phyloP scores from a whole-genome alignment of 92 coral and sea anemone species.

The Isaurus tuberculatus region DNA sequence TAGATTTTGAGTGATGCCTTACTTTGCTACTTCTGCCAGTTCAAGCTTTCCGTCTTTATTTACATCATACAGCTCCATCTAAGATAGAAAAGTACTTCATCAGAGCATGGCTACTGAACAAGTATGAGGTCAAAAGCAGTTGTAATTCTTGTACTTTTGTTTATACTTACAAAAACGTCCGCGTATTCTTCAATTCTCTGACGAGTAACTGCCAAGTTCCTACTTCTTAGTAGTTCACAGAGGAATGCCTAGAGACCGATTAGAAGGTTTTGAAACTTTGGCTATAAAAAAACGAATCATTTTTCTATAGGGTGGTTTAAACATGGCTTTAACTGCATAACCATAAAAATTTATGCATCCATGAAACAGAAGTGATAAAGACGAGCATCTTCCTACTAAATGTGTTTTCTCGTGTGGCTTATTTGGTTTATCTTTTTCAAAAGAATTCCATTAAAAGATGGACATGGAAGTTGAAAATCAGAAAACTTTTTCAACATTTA shows the following conservation, averaged over 20 bases:
- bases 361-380: no score
- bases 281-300: no score
- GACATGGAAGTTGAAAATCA: no score
- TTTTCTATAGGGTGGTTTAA: no score
- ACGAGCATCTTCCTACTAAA: no score
- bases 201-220: conserved; percentile 47
- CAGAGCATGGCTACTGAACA: no score
- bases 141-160: not conserved
- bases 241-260: conserved; percentile 42
- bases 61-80: conserved; percentile 49
- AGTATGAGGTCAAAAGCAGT: not conserved
- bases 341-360: no score
- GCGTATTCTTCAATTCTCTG: conserved; percentile 42
- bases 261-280: not conserved
- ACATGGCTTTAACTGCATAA: no score
- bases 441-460: no score
- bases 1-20: not conserved
- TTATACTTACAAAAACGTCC: conserved; percentile 42
- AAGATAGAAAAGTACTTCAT: not conserved
- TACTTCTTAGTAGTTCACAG: conserved; percentile 51
- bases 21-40: conserved; percentile 63
- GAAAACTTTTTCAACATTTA: no score
- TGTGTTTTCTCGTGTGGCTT: no score
- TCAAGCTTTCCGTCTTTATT: conserved; percentile 57
- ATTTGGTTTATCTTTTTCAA: no score